These are phyloP conservation scores for Eretmodus cyanostictus DNA, from an alignment of 2,113 vertebrate species.

Conservation along the genomic window DNA sequence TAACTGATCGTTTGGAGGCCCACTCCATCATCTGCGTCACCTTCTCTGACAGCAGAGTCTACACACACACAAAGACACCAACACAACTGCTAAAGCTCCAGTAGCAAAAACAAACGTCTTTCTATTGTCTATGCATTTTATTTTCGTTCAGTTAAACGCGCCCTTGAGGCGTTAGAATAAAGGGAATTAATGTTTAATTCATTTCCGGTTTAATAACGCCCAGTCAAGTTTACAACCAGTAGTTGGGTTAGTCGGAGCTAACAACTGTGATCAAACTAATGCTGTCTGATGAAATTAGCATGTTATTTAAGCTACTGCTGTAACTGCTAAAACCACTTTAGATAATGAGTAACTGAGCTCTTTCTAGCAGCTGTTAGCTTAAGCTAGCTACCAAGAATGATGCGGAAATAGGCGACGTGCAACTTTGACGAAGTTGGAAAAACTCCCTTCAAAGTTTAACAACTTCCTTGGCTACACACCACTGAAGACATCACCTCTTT, in stretches of 20 bases:
- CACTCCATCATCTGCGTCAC: constrained; percentile 95
- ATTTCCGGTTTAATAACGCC: background rate
- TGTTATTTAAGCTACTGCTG: background rate
- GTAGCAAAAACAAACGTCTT: background rate
- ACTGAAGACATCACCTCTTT: constrained; percentile 72
- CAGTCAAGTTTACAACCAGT: background rate
- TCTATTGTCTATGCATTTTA: background rate
- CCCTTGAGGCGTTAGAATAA: background rate
- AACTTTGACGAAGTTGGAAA: background rate
- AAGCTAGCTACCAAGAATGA: background rate
- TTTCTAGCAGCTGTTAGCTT: background rate
- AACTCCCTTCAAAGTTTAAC: background rate
- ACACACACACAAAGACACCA: background rate
- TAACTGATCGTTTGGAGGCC: constrained; percentile 87
- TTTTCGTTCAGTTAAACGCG: background rate
- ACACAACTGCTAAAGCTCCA: background rate
- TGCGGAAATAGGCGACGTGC: background rate
- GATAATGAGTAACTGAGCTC: background rate
- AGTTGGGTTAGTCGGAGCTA: background rate
- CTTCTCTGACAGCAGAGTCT: constrained; percentile 94
- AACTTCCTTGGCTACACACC: background rate
- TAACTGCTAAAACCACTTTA: background rate
- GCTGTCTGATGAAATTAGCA: background rate
- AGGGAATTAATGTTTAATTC: background rate
- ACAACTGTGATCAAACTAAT: background rate